A percentile compares a stretch with the other conserved stretches of the same genome.
These are phyloP conservation scores for Leptinotarsa rubiginosa DNA, from an alignment of 2,888 invertebrate species.

Conservation along the genomic window DNA sequence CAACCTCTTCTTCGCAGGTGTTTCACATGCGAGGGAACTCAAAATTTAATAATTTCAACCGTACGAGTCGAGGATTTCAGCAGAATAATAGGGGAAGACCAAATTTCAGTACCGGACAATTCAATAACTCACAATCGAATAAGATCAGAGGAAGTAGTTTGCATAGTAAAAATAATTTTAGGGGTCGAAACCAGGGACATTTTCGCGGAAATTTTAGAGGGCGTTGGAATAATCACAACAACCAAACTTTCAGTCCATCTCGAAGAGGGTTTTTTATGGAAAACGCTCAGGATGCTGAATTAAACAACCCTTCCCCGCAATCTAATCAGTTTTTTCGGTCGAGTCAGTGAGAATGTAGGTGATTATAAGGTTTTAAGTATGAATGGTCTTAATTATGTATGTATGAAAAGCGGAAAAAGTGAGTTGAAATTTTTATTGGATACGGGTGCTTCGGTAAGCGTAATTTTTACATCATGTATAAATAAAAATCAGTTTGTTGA, in stretches of 20 bases:
- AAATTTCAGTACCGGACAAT: neutral
- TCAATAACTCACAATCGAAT: neutral
- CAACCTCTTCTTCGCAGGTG: too few relatives aligned
- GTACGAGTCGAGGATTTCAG: neutral
- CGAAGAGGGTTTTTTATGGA: too few relatives aligned
- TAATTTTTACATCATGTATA: constrained; percentile 29
- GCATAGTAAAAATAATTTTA: too few relatives aligned
- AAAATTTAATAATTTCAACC: too few relatives aligned
- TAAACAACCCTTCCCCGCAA: neutral
- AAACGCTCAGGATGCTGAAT: too few relatives aligned
- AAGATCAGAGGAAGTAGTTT: neutral
- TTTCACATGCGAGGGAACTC: too few relatives aligned
- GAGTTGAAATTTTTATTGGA: constrained; percentile 29
- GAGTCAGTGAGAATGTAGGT: neutral
- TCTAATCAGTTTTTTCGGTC: constrained; percentile 4
- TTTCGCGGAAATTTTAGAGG: constrained; percentile 11
- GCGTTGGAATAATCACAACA: constrained; percentile 7
- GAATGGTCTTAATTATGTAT: constrained; percentile 3
- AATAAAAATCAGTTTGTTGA: constrained; percentile 28
- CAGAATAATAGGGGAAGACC: too few relatives aligned
- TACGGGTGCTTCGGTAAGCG: constrained; percentile 29
- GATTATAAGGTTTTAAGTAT: neutral
- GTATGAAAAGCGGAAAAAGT: constrained; percentile 1
- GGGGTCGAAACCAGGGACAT: neutral
- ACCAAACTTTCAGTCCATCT: too few relatives aligned